These are phyloP conservation scores for Eolophus roseicapilla DNA, from an alignment of 2,113 vertebrate species.

Conservation along the genomic window DNA sequence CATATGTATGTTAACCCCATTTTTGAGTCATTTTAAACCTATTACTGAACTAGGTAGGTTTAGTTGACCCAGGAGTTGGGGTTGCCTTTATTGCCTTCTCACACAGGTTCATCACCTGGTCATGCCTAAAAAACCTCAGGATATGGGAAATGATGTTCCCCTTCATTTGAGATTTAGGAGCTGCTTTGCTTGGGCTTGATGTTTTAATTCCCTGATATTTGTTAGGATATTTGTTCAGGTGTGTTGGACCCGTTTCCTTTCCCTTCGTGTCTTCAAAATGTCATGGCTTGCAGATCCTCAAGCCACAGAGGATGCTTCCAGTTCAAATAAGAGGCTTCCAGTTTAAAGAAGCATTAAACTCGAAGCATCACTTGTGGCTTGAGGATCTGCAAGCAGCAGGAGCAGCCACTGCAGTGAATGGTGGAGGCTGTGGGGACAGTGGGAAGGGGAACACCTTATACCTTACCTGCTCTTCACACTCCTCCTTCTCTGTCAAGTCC, in stretches of 20 bases:
- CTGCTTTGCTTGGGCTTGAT: background rate
- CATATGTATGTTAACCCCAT: accelerated
- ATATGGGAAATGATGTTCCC: background rate
- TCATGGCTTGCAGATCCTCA: background rate
- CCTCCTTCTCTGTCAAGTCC: background rate
- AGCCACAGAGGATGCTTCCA: background rate
- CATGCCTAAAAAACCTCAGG: background rate
- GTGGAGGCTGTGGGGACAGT: background rate
- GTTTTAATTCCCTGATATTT: no score
- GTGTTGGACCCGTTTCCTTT: background rate
- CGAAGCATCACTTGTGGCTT: background rate
- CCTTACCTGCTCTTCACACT: background rate
- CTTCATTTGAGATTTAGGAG: background rate
- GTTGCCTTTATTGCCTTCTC: conserved; percentile 20
- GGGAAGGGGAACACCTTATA: background rate
- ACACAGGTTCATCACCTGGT: background rate
- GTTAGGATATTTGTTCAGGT: background rate
- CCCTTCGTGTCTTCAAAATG: background rate
- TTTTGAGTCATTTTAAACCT: background rate
- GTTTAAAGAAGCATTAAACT: background rate
- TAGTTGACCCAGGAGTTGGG: conserved; percentile 7
- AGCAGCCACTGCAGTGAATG: background rate
- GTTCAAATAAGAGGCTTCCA: background rate
- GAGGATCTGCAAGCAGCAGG: background rate
- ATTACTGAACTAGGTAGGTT: background rate